Base-by-base conservation (phyloP, 2,113 vertebrate genomes). In the Nesoenas mayeri region DNA sequence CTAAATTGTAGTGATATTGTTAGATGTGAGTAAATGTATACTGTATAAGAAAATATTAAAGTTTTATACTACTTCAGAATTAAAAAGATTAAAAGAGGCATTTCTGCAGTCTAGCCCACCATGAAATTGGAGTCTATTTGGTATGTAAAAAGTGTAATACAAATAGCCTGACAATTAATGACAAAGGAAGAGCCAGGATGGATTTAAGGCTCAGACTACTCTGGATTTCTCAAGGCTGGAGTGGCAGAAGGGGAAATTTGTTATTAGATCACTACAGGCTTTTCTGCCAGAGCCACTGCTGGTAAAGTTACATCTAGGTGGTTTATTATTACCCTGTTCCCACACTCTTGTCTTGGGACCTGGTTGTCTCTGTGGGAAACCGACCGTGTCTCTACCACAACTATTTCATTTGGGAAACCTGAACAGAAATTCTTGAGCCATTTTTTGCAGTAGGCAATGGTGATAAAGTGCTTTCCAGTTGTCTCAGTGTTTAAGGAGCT, bases 1-100 rank as follows among this genome's bases (percentile, higher is more conserved):
- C 94, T 91, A 92, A 97, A 97, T 96, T 96, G 96, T 96, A 79
- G 88, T 87, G 95, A 80, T 96, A 95, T 85, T 91, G 95, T 96
- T 96, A 95, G 95, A 95, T 96, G 97, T 96, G 93, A 97, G 93
- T 95, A 97, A 96, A 85, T 79, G 84, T 87, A 95, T 60, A 91
- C 87, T 95, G 96, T 77, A 94, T 98, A 97, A 97, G 93, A 95
- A 97, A 97, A 96, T 97, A 96, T 93, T 96, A 73, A 97, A 93
- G 85, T 97, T 98, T 96, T 89, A 70, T 97, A 95, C 87, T 71
- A 86, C 82, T 94, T 95, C 83, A 95, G 96, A 97, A 97, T 98
- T 97, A 97, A 93, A 97, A 96, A 96, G 91, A 97, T 97, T 96
- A 97, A 96, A 95, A 94, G 80, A 92, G 80, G 47, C 85, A 88